These are phyloP conservation scores for Synergus japonicus DNA, from an alignment of 2,888 invertebrate species.

Conservation along the genomic window DNA sequence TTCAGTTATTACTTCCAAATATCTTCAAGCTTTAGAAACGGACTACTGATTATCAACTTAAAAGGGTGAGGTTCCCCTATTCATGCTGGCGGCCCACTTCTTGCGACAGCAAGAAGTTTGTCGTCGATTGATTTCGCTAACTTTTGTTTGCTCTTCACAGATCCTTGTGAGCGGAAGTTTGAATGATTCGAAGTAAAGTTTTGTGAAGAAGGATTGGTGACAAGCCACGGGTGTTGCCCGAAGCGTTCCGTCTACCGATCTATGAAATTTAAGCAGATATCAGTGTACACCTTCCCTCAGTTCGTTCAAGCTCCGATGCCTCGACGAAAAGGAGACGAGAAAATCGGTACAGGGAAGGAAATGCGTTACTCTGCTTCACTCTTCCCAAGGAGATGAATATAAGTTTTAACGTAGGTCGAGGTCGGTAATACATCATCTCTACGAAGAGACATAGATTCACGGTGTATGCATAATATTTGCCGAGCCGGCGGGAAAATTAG, in stretches of 20 bases:
- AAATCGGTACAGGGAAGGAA: constrained; percentile 31
- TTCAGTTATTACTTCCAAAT: no score
- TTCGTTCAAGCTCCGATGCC: constrained; percentile 57
- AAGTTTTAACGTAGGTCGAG: constrained; percentile 71
- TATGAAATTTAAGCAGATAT: constrained; percentile 63
- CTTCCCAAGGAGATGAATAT: constrained; percentile 50
- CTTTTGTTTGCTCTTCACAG: constrained; percentile 27
- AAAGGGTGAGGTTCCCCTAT: background rate
- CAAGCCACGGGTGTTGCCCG: constrained; percentile 49
- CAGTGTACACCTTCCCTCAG: constrained; percentile 50
- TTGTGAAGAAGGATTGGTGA: constrained; percentile 39
- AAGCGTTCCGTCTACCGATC: constrained; percentile 55
- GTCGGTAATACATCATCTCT: constrained; percentile 71
- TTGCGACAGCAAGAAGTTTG: constrained; percentile 26
- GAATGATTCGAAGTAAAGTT: constrained; percentile 23
- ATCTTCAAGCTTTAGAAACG: no score
- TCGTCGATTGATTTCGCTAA: constrained; percentile 31
- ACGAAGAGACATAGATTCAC: constrained; percentile 69
- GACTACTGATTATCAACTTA: no score
- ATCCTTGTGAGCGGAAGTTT: constrained; percentile 18
- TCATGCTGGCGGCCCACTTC: background rate
- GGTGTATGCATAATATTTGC: constrained; percentile 75
- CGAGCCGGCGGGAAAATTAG: constrained; percentile 74
- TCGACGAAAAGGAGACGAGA: constrained; percentile 54
- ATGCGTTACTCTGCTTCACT: constrained; percentile 50